phyloP scores from a whole-genome alignment of 1,140 invertebrate species.

The Amphibalanus amphitrite region DNA sequence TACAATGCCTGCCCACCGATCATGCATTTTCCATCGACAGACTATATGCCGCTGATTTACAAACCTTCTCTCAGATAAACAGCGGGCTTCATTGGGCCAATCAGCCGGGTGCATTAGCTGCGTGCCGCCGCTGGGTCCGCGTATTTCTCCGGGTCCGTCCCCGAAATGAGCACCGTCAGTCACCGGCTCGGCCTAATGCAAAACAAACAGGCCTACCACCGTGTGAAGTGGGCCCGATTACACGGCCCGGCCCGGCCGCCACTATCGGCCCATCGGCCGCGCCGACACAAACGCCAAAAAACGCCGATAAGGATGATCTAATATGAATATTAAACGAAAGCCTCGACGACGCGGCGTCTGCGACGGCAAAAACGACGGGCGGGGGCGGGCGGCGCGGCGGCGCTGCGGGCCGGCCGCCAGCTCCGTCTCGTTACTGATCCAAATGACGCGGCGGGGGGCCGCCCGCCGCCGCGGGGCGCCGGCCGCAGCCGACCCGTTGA shows the following conservation, averaged over 20 bases:
- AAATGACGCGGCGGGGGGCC: not conserved
- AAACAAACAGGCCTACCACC: not conserved
- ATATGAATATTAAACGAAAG: conserved; percentile 2
- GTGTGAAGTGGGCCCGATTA: not conserved
- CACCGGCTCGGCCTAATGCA: not conserved
- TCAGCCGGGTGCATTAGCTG: too few relatives aligned
- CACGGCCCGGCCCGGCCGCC: not conserved
- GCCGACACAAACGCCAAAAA: not conserved
- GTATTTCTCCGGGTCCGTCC: too few relatives aligned
- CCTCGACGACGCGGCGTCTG: not conserved
- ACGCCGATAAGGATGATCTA: not conserved
- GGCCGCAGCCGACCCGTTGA: not conserved
- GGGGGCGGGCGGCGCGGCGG: too few relatives aligned
- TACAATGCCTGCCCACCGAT: too few relatives aligned
- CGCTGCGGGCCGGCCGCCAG: too few relatives aligned
- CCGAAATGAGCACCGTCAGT: not conserved
- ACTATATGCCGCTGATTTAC: too few relatives aligned
- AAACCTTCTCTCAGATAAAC: too few relatives aligned
- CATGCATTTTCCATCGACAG: too few relatives aligned
- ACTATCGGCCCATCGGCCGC: not conserved
- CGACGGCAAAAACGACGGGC: not conserved
- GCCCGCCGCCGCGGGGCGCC: too few relatives aligned
- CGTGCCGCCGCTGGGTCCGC: too few relatives aligned
- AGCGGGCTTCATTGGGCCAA: too few relatives aligned
- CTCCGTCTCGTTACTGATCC: not conserved